Evolutionary conservation across 53 echinoderm and acorn worm genomes (phyloP), one percentile per base, ranked within the genome.

Genomic region (Zoroaster sp.): DNA sequence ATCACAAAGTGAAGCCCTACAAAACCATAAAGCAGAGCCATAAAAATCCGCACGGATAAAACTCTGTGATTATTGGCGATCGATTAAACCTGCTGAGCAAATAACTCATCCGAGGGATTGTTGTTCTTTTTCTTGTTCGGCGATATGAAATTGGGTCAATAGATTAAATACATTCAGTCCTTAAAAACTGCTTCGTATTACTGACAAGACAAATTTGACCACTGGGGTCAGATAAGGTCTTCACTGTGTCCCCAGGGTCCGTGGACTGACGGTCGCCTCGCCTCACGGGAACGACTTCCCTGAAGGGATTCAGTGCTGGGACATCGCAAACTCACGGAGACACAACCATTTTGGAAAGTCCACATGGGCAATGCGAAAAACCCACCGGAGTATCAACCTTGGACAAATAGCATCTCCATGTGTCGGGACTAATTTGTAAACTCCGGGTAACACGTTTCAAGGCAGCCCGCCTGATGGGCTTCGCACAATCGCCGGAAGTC

Each of bases 401-500:
- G 32, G 0, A 31, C 46, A 45, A 46, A 75, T 46, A 45, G 0
- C 49, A 31, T 49, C 47, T 75, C 47, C 75, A 75, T 46, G 47
- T 67, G 82, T 68, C 68, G 66, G 15, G 66, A 82, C 45, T 66
- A 82, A 82, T 82, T 82, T 67, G 68, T 13, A 33, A 35, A 10
- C 5, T 40, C 30, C 42, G 44, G 68, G 82, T 43, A 30, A 38
- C 44, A 20, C 41, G 55, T 36, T 21, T 63, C 65, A 51, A 59
- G 63, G 63, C 28, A 59, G 63, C 63, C 63, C 30, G 23, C 63
- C 23, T 28, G 63, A 59, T 28, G 63, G 8, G 63, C 25, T 59
- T 28, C 11, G 63, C 21, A 28, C 63, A 9, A n/a, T 10, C 63
- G 63, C 63, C 63, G 23, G 63, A 1, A 8, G 63, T 21, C 11